A percentile compares a stretch with the other conserved stretches of the same genome.
Conservation (phyloP, 2,888 invertebrate genomes). For the Eilema sororculum region DNA sequence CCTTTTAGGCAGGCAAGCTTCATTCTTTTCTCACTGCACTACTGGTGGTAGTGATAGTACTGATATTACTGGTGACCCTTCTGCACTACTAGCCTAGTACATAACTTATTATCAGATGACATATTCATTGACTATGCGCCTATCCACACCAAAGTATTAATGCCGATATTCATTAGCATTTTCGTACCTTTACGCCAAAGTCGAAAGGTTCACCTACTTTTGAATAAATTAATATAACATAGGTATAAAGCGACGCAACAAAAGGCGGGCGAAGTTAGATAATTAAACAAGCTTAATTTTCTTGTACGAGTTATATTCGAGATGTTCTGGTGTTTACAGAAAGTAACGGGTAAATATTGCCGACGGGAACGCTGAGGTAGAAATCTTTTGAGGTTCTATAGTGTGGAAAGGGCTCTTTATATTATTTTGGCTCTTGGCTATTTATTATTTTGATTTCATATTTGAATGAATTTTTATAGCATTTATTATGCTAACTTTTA, state of each 20-base stretch:
- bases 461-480: too few species aligned
- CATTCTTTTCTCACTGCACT: neutral
- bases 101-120: too few species aligned
- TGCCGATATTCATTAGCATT: neutral
- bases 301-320: conserved; percentile 80
- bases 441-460: too few species aligned
- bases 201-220: conserved; percentile 37
- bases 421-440: too few species aligned
- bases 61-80: too few species aligned
- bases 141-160: neutral
- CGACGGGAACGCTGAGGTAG: conserved; percentile 76
- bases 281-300: conserved; percentile 85
- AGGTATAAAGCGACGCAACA: conserved; percentile 53
- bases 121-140: neutral
- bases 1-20: too few species aligned
- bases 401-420: conserved; percentile 52
- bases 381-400: conserved; percentile 60
- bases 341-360: conserved; percentile 85
- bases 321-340: conserved; percentile 80
- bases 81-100: too few species aligned
- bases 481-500: too few species aligned
- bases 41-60: too few species aligned
- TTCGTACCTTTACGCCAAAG: neutral
- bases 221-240: conserved; percentile 30
- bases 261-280: conserved; percentile 69